phyloP scores from a whole-genome alignment of 2,113 vertebrate species.

The Clarias batrachus region DNA sequence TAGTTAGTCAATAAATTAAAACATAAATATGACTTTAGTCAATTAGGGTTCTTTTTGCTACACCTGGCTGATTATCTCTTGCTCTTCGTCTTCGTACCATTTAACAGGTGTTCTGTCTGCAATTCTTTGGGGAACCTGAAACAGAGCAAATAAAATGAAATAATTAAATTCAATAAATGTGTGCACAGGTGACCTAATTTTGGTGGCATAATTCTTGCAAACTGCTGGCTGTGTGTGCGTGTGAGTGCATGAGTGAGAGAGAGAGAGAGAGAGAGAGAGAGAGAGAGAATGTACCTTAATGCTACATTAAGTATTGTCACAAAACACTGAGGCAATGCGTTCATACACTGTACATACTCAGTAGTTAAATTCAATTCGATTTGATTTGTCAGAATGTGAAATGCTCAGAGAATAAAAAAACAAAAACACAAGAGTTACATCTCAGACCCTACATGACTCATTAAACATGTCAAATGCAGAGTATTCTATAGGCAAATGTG shows the following conservation, averaged over 20 bases:
- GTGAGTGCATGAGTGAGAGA: too few species aligned
- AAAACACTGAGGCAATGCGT: background rate
- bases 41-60: conserved; percentile 54
- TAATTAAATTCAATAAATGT: background rate
- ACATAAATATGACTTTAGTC: conserved; percentile 60
- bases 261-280: background rate
- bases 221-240: too few species aligned
- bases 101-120: conserved; percentile 68
- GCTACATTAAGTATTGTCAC: background rate
- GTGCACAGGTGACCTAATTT: background rate
- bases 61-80: conserved; percentile 80
- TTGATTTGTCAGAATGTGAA: background rate
- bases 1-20: conserved; percentile 63
- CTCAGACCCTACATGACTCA: too few species aligned
- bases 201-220: background rate
- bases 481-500: background rate
- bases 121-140: conserved; percentile 70
- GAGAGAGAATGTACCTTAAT: background rate
- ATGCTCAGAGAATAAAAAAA: too few species aligned
- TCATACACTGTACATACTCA: background rate
- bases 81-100: conserved; percentile 75
- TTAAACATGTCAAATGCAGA: too few species aligned
- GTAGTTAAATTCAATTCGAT: background rate
- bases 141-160: background rate
- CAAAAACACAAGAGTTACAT: too few species aligned